A percentile compares a stretch with the other conserved stretches of the same genome.
Conservation (phyloP, 1,140 invertebrate genomes). For the Globodera rostochiensis region DNA sequence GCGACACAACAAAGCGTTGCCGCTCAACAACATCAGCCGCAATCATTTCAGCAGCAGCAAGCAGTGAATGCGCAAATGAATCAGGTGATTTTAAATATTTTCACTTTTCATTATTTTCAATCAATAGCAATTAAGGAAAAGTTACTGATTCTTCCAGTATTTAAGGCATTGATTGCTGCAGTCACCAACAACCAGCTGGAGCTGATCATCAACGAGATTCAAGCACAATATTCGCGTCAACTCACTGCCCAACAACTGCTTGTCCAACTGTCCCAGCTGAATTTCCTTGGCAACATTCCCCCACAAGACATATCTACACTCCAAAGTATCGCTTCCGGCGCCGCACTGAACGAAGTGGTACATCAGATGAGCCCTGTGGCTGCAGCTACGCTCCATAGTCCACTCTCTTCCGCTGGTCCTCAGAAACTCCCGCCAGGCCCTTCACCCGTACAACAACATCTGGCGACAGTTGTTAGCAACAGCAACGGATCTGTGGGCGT, state of each 20-base stretch:
- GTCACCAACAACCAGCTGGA: conserved; percentile 21
- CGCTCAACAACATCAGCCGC: conserved; percentile 22
- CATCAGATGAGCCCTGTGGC: conserved; percentile 28
- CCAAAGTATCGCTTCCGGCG: conserved; percentile 23
- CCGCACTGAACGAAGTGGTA: conserved; percentile 17
- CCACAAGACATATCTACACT: conserved; percentile 19
- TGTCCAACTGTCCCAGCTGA: conserved; percentile 16
- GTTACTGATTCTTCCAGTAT: background rate
- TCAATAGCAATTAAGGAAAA: no score
- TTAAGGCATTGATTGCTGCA: background rate
- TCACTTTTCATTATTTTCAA: no score
- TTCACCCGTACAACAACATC: conserved; percentile 11
- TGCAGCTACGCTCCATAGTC: conserved; percentile 22
- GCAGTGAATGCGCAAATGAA: background rate
- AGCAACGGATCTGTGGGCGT: background rate
- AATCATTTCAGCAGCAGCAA: background rate
- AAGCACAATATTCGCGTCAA: conserved; percentile 26
- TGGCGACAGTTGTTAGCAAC: background rate
- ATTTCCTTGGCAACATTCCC: conserved; percentile 18
- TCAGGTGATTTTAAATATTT: conserved; percentile 1
- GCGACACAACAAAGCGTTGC: conserved; percentile 13
- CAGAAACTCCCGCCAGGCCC: conserved; percentile 21
- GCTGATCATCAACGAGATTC: conserved; percentile 31
- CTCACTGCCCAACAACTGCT: conserved; percentile 17
- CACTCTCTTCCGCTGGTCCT: conserved; percentile 8